Conservation (phyloP, 92 coral and sea anemone genomes). For the Palythoa grandis region DNA sequence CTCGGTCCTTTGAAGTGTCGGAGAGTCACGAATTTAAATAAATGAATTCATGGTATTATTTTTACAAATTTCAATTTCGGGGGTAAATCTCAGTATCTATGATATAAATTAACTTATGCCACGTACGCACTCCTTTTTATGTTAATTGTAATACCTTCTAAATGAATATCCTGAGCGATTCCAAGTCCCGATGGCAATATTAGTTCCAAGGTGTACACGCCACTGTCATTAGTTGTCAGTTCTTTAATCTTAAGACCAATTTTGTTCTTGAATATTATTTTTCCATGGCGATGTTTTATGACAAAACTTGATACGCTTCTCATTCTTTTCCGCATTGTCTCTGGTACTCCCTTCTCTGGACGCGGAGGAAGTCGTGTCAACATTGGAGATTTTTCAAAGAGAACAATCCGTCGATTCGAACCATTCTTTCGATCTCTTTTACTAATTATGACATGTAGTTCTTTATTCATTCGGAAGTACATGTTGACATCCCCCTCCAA, state of each 20-base stretch:
- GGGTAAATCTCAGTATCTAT: no score
- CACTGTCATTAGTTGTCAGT: slow-evolving; percentile 18
- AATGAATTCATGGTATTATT: no score
- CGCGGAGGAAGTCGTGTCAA: slow-evolving; percentile 15
- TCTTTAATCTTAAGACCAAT: slow-evolving; percentile 1
- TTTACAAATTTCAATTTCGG: no score
- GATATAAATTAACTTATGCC: no score
- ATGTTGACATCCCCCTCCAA: not conserved
- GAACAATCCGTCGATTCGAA: not conserved
- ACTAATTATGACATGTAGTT: slow-evolving; percentile 1
- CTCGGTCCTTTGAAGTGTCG: no score
- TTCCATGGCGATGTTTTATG: slow-evolving; percentile 8
- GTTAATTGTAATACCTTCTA: slow-evolving; percentile 9
- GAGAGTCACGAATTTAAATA: no score
- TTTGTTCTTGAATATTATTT: slow-evolving; percentile 20
- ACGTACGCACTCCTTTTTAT: not conserved
- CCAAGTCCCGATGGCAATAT: slow-evolving; percentile 1
- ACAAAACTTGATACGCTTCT: not conserved
- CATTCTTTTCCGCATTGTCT: slow-evolving; percentile 12
- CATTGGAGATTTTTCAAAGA: slow-evolving; percentile 12
- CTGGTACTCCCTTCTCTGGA: slow-evolving; percentile 17
- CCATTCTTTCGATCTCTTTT: not conserved
- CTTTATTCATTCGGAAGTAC: slow-evolving; percentile 38
- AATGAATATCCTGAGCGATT: slow-evolving; percentile 16
- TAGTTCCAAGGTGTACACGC: slow-evolving; percentile 24